Evolutionary conservation across 2,888 invertebrate genomes (phyloP), one percentile per base, ranked within the genome.

Genomic region (Gonocerus acuteangulatus): DNA sequence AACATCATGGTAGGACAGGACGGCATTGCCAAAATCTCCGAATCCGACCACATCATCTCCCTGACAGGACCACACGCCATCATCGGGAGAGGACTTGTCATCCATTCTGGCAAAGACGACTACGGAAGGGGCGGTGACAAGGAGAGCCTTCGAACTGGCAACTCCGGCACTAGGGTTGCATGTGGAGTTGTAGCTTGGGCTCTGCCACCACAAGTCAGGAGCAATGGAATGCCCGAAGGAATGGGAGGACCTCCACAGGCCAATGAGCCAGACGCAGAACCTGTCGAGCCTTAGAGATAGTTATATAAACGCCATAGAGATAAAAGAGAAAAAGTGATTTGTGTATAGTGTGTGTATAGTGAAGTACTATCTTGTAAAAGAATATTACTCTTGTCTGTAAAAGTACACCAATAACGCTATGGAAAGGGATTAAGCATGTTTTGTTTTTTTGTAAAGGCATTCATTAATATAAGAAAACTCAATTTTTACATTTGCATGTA

Each of bases 141-240:
- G 0, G 86, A 86, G 67, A 90, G 90, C 27, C 78, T 78, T 73
- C 85, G 80, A 68, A 91, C 89, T 0, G 93, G 93, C 67, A 87
- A 91, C 71, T 86, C 93, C 2, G 92, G 92, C 1, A 81, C 79
- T 1, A 80, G 90, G 63, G 77, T 84, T 47, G 89, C 85, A 7
- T 93, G 93, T 70, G 91, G 89, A 36, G 81, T 90, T 71, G 85
- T 92, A 71, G 92, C 44, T 16, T 64, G 60, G 62, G 62, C 60
- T 45, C 36, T 23, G 13, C 65, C 65, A 11, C 54, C 49, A 18
- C 39, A 39, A 4, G 39, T 4, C 7, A 6, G 7, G n/a, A 3
- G 9, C n/a, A 11, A 11, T 11, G n/a, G n/a, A 39, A 11, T 3
- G 3, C 39, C 39, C n/a, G 7, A 32, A 32, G 39, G 39, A 11